Percentiles rank a stretch among this genome's conserved stretches.
These are phyloP conservation scores for Galaxea fascicularis DNA, from an alignment of 92 coral and sea anemone genomes.

Conservation along the genomic window DNA sequence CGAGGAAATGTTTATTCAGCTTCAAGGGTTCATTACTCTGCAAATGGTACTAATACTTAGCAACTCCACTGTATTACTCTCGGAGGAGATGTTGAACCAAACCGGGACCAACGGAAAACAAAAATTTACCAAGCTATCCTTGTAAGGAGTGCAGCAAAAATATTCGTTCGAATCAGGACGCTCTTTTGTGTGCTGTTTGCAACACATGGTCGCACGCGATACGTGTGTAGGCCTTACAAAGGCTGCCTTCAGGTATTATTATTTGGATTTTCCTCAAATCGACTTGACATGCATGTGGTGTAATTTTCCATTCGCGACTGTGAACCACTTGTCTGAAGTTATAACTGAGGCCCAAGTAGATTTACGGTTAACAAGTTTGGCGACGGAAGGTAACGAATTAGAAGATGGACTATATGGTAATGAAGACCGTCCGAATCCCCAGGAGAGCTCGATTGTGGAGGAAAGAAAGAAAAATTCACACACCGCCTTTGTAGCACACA, in stretches of 20 bases:
- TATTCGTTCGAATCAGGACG: not conserved
- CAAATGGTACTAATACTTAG: not conserved
- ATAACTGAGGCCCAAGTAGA: too few relatives aligned
- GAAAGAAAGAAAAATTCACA: too few relatives aligned
- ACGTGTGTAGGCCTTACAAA: not conserved
- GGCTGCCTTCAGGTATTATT: not conserved
- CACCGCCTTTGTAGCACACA: too few relatives aligned
- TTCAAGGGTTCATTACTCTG: not conserved
- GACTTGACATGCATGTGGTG: too few relatives aligned
- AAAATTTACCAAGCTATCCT: not conserved
- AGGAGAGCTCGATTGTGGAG: too few relatives aligned
- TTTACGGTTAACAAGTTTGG: too few relatives aligned
- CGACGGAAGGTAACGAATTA: too few relatives aligned
- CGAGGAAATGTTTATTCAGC: not conserved
- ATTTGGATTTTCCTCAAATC: too few relatives aligned
- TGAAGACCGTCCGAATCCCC: too few relatives aligned
- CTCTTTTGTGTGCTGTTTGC: not conserved
- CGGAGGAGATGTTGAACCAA: not conserved
- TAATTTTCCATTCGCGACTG: too few relatives aligned
- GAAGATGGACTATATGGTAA: too few relatives aligned
- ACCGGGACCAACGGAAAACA: not conserved
- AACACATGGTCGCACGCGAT: not conserved
- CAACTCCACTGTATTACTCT: not conserved
- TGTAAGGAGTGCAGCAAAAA: not conserved
- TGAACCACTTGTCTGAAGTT: too few relatives aligned